Conservation (phyloP, 2,888 invertebrate genomes). For the Trypoxylon attenuatum region DNA sequence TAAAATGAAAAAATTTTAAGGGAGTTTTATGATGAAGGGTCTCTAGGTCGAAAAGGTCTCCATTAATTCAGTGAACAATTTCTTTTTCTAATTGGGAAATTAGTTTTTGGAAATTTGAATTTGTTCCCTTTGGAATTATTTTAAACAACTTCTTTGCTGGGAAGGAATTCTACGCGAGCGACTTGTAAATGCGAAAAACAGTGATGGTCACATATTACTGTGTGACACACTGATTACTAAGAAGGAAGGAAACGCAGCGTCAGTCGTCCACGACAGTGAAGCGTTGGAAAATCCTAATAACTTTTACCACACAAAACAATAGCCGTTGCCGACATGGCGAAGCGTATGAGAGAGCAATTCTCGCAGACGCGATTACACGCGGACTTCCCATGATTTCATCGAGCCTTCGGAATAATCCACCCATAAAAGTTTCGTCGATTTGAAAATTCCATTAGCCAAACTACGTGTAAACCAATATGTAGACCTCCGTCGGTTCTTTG, state of each 20-base stretch:
- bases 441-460: slow-evolving; percentile 33
- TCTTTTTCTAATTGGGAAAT: too few species aligned
- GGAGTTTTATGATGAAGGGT: too few species aligned
- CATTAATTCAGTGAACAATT: too few species aligned
- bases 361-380: slow-evolving; percentile 42
- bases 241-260: slow-evolving; percentile 11
- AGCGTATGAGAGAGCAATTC: slow-evolving; percentile 24
- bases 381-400: slow-evolving; percentile 55
- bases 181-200: too few species aligned
- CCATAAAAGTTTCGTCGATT: not conserved
- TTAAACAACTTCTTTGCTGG: too few species aligned
- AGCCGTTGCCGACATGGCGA: slow-evolving; percentile 31
- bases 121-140: too few species aligned
- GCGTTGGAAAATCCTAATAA: slow-evolving; percentile 47
- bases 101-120: too few species aligned
- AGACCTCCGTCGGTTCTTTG: too few species aligned
- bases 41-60: too few species aligned
- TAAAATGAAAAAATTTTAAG: too few species aligned
- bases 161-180: too few species aligned
- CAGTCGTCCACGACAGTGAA: slow-evolving; percentile 1
- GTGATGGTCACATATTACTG: too few species aligned
- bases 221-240: not conserved
- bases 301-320: slow-evolving; percentile 40
- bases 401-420: slow-evolving; percentile 18
- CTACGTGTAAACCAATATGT: not conserved